Conservation (phyloP, 2,797 vertebrate genomes). For the Periparus ater region DNA sequence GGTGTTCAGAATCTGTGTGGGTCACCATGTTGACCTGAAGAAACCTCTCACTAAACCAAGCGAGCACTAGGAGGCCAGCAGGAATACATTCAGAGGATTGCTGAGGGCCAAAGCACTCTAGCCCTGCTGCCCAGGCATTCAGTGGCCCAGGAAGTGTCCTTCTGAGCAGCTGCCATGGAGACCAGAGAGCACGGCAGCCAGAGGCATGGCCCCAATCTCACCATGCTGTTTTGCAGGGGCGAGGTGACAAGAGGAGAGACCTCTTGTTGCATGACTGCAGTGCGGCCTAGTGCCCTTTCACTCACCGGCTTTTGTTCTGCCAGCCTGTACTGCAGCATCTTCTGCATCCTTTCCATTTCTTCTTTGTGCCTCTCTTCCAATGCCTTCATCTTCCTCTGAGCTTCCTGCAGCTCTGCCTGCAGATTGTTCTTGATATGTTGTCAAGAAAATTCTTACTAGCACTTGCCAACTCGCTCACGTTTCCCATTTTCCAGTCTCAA, state of each 20-base stretch:
- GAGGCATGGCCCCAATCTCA: not conserved
- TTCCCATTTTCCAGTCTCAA: too few relatives aligned
- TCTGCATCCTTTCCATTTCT: slow-evolving; percentile 7
- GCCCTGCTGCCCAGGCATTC: not conserved
- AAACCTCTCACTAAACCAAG: not conserved
- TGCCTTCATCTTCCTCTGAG: not conserved
- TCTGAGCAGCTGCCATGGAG: not conserved
- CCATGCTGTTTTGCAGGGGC: not conserved
- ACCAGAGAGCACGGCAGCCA: not conserved
- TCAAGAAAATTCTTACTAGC: not conserved
- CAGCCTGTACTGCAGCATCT: slow-evolving; percentile 35
- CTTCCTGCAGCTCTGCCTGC: not conserved
- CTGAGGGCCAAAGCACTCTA: not conserved
- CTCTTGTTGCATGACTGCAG: not conserved
- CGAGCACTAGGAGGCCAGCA: not conserved
- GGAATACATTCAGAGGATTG: not conserved
- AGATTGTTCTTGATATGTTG: slow-evolving; percentile 51
- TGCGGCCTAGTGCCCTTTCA: not conserved
- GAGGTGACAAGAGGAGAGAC: not conserved
- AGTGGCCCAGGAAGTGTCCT: not conserved
- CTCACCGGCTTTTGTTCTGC: slow-evolving; percentile 21
- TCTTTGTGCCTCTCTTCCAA: slow-evolving; percentile 28
- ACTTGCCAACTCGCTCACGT: not conserved
- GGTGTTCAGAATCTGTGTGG: not conserved
- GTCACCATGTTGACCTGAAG: not conserved